A percentile compares a stretch with the other conserved stretches of the same genome.
phyloP scores from a whole-genome alignment of 2,113 vertebrate species.

The Thamnophis sirtalis region DNA sequence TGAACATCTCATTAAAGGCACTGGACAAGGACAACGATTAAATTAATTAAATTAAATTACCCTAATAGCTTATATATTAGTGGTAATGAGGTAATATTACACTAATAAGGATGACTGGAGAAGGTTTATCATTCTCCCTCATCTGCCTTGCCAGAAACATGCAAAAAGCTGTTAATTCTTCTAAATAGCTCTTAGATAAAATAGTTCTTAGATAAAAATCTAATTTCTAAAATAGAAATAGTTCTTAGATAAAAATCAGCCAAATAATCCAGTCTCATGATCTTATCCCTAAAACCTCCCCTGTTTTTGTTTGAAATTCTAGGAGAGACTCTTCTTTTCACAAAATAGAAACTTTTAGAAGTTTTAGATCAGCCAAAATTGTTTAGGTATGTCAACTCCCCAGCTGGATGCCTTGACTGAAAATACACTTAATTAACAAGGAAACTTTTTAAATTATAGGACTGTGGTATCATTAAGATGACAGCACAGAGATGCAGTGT shows the following conservation, averaged over 20 bases:
- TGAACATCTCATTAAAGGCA: constrained; percentile 50
- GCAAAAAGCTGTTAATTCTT: constrained; percentile 38
- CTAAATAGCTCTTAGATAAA: too few relatives aligned
- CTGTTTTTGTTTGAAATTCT: not conserved
- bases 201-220: not conserved
- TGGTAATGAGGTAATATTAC: constrained; percentile 51
- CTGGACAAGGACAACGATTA: constrained; percentile 50
- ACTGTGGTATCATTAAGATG: not conserved
- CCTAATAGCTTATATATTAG: constrained; percentile 40
- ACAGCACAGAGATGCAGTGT: not conserved
- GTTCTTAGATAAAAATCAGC: not conserved
- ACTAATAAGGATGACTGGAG: constrained; percentile 31
- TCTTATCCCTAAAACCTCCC: not conserved
- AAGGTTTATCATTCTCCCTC: constrained; percentile 37
- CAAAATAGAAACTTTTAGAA: not conserved
- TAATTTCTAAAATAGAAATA: too few relatives aligned
- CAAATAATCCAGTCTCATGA: not conserved
- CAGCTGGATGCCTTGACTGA: not conserved
- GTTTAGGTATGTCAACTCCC: not conserved
- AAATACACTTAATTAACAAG: not conserved
- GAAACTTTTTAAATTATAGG: not conserved
- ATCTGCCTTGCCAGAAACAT: constrained; percentile 23
- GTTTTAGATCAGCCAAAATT: not conserved
- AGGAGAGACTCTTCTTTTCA: not conserved
- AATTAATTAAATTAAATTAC: constrained; percentile 59